phyloP scores from a whole-genome alignment of 2,888 invertebrate genomes.

The Cataglyphis altisquamis region DNA sequence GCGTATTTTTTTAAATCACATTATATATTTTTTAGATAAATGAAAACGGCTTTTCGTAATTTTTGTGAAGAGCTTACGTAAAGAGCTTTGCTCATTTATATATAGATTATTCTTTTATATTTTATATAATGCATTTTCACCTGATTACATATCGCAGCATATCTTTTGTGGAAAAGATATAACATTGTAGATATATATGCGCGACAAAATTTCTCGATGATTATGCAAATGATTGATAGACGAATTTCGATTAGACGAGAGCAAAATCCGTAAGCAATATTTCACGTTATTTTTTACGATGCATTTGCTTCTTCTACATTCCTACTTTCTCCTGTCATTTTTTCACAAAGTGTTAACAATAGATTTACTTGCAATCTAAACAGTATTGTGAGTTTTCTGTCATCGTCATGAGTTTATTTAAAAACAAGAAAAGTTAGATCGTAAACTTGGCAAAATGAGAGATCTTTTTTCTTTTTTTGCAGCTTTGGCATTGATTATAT shows the following conservation, averaged over 20 bases:
- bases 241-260: constrained; percentile 50
- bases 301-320: constrained; percentile 12
- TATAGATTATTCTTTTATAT: not conserved
- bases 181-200: not conserved
- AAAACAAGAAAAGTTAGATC: not conserved
- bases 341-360: constrained; percentile 24
- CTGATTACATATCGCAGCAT: not conserved
- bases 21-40: constrained; percentile 17
- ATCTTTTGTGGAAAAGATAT: constrained; percentile 7
- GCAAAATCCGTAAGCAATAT: constrained; percentile 76
- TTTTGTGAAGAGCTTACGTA: constrained; percentile 25
- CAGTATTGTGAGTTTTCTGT: constrained; percentile 19
- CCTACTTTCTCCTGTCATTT: constrained; percentile 1
- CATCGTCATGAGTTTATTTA: not conserved
- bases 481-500: too few species aligned
- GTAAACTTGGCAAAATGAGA: not conserved
- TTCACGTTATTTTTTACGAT: constrained; percentile 63
- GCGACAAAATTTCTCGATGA: constrained; percentile 6
- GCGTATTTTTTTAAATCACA: constrained; percentile 18
- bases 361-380: constrained; percentile 33
- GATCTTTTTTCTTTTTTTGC: too few species aligned
- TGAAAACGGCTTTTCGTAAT: constrained; percentile 2
- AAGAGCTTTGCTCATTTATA: not conserved
- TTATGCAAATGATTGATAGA: constrained; percentile 14
- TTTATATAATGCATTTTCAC: constrained; percentile 32